These are phyloP conservation scores for Euphydryas editha DNA, from an alignment of 2,888 invertebrate genomes.

Conservation along the genomic window DNA sequence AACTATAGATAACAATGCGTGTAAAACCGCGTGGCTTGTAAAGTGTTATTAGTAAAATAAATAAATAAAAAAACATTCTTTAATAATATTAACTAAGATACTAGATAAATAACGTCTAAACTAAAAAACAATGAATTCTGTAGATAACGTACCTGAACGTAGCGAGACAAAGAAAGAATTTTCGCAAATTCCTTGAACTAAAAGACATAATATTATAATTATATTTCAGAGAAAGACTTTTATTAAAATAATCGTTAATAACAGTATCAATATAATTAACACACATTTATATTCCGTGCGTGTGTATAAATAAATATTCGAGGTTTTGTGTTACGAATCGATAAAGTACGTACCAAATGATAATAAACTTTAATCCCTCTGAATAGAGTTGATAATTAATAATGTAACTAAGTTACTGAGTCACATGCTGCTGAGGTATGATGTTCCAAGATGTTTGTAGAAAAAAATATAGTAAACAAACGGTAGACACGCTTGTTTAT, in stretches of 20 bases:
- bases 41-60: no score
- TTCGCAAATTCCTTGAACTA: neutral
- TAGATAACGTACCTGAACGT: no score
- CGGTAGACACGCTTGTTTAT: slow-evolving; percentile 9
- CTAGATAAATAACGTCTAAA: no score
- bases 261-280: slow-evolving; percentile 1
- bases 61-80: no score
- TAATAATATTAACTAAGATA: no score
- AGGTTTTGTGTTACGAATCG: slow-evolving; percentile 62
- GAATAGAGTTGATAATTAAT: slow-evolving; percentile 43
- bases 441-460: slow-evolving; percentile 56
- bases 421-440: slow-evolving; percentile 53
- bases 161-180: no score
- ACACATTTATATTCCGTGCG: slow-evolving; percentile 1
- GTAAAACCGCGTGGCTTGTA: no score
- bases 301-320: slow-evolving; percentile 25
- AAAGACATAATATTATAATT: neutral
- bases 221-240: neutral
- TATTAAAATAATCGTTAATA: neutral
- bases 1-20: no score
- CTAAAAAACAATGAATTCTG: no score
- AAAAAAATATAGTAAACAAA: slow-evolving; percentile 41
- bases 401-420: slow-evolving; percentile 27
- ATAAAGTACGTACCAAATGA: slow-evolving; percentile 7
- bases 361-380: slow-evolving; percentile 40